These are phyloP conservation scores for Acanthurus tractus DNA, from an alignment of 2,797 vertebrate species.

Conservation along the genomic window DNA sequence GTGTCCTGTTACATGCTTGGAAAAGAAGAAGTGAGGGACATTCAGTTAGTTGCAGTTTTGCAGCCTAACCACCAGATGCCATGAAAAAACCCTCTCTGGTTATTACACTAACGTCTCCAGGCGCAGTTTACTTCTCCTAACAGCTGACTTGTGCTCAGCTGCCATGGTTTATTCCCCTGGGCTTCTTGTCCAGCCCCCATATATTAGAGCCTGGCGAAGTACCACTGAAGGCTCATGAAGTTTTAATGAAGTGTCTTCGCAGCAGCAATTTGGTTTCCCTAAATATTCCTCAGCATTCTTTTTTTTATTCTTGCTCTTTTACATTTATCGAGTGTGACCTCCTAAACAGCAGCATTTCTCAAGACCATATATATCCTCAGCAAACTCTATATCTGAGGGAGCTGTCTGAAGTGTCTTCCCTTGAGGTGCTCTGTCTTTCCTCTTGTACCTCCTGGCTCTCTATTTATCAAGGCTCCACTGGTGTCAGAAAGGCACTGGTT, in stretches of 20 bases:
- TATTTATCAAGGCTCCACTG: constrained; percentile 10
- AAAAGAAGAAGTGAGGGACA: too few relatives aligned
- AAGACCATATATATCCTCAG: neutral
- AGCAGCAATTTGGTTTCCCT: neutral
- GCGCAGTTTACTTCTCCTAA: neutral
- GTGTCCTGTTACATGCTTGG: too few relatives aligned
- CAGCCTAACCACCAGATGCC: too few relatives aligned
- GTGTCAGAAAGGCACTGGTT: neutral
- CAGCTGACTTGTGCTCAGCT: neutral
- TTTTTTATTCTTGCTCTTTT: neutral
- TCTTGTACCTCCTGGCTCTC: neutral
- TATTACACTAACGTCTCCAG: neutral
- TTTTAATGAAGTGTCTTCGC: constrained; percentile 31
- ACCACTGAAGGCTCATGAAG: constrained; percentile 15
- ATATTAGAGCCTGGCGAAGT: constrained; percentile 4
- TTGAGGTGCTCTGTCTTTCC: neutral
- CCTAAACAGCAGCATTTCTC: neutral
- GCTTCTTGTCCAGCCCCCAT: neutral
- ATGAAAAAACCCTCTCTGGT: neutral
- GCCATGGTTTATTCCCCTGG: neutral
- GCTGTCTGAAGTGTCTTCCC: constrained; percentile 10
- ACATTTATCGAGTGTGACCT: neutral
- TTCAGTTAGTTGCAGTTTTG: too few relatives aligned
- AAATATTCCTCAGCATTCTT: constrained; percentile 13
- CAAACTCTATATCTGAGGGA: constrained; percentile 19